phyloP scores from a whole-genome alignment of 2,113 vertebrate genomes.

The Cranoglanis bouderius region DNA sequence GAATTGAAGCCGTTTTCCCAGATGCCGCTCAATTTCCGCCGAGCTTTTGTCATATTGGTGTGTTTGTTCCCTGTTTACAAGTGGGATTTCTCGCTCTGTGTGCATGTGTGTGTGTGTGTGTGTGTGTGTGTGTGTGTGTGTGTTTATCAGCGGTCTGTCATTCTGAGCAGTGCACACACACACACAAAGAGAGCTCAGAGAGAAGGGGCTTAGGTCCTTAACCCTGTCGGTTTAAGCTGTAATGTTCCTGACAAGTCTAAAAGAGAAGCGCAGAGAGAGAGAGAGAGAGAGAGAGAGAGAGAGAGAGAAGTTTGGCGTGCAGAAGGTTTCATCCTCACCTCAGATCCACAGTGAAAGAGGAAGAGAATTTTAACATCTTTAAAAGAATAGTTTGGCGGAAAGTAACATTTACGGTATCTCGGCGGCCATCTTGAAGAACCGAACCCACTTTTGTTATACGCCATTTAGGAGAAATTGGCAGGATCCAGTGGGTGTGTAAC shows the following conservation, averaged over 20 bases:
- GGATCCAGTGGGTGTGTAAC: no score
- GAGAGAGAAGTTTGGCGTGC: not conserved
- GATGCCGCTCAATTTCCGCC: conserved; percentile 56
- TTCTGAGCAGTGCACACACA: conserved; percentile 19
- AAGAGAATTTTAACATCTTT: not conserved
- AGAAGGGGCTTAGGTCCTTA: conserved; percentile 56
- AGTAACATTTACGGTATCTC: not conserved
- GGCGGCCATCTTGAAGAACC: not conserved
- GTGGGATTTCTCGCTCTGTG: conserved; percentile 40
- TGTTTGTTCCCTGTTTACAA: conserved; percentile 58
- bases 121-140: conserved; percentile 41
- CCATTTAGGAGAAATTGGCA: not conserved
- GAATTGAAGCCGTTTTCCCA: conserved; percentile 52
- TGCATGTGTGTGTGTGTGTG: conserved; percentile 33
- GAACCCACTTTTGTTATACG: not conserved
- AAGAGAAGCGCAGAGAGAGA: conserved; percentile 14
- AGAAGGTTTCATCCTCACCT: not conserved
- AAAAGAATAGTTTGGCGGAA: not conserved
- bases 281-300: not conserved
- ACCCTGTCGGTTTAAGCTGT: conserved; percentile 57
- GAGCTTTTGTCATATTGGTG: conserved; percentile 55
- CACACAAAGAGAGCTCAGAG: conserved; percentile 27
- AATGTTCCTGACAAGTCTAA: conserved; percentile 52
- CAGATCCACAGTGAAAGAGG: conserved; percentile 1
- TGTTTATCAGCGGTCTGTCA: conserved; percentile 51